These are phyloP conservation scores for Saccostrea cuccullata DNA, from an alignment of 1,140 invertebrate species.

Conservation along the genomic window DNA sequence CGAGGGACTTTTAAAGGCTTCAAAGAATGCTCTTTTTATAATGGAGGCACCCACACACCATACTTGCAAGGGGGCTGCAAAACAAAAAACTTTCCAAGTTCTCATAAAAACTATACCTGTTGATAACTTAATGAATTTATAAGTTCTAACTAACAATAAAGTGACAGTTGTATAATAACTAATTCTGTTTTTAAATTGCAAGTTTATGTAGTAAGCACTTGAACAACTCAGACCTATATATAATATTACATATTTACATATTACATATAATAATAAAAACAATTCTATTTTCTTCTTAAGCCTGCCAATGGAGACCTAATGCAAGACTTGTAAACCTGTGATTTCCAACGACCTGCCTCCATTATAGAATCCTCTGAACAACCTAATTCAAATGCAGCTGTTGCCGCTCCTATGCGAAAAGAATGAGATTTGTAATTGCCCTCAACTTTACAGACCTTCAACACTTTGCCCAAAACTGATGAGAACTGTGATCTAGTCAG, in stretches of 20 bases:
- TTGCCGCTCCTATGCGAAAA: slow-evolving; percentile 47
- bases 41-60: slow-evolving; percentile 8
- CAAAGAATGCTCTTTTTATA: not conserved
- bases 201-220: too few relatives aligned
- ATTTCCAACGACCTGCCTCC: slow-evolving; percentile 49
- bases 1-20: not conserved
- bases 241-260: too few relatives aligned
- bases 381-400: slow-evolving; percentile 21
- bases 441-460: not conserved
- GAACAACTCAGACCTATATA: too few relatives aligned
- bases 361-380: slow-evolving; percentile 39
- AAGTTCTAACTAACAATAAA: not conserved
- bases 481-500: not conserved
- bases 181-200: too few relatives aligned
- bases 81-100: not conserved
- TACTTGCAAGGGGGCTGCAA: not conserved
- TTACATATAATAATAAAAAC: not conserved
- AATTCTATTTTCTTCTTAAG: too few relatives aligned
- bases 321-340: slow-evolving; percentile 23
- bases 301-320: slow-evolving; percentile 23
- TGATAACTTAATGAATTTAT: too few relatives aligned
- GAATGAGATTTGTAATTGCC: slow-evolving; percentile 45
- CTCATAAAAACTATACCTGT: not conserved
- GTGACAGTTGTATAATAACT: not conserved
- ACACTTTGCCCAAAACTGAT: not conserved